Base-by-base conservation (phyloP, 2,888 invertebrate genomes). In the Xestobium rufovillosum region DNA sequence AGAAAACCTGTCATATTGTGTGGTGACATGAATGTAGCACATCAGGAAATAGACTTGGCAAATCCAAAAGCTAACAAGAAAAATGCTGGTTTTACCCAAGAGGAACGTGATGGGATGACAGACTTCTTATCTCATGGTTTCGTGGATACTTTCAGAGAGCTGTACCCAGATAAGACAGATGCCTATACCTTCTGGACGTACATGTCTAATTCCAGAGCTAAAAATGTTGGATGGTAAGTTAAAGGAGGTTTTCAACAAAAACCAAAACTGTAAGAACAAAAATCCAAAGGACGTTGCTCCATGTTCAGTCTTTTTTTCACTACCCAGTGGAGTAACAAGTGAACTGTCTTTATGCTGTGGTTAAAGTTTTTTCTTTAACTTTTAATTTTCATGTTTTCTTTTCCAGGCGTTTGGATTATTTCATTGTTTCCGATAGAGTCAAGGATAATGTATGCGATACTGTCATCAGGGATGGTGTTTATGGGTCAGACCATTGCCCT, bases 1-100 rank as follows among this genome's bases (percentile, higher is more conserved):
- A 79, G 81, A 51, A 99, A 98, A 60, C 92, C 96, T 4, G 89
- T 98, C 6, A 83, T 99, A 39, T 75, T 96, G 52, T 88, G 88
- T 58, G 98, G 98, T 1, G 98, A 98, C 65, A 80, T 98, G 78
- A 98, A 98, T 67, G 97, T 98, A 4, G 85, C 97, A 12, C 97
- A 99, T 64, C 68, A 78, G 46, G 92, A 92, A 72, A 95, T 96
- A 59, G 95, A 98, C 73, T 70, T 98, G 57, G 78, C 83, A 3
- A 96, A 97, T 69, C 97, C 98, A 1, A 92, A 92, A 64, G 74
- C 80, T 0, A 98, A 98, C 61, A 82, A 77, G 44, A 87, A 82
- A 62, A 91, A 83, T 60, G 94, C 98, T 15, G 98, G 98, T 3
- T 98, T 97, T 61, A 97, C 97, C 1, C 75, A 79, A 42, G 89